phyloP scores from a whole-genome alignment of 2,797 vertebrate genomes.

The Artibeus lituratus region DNA sequence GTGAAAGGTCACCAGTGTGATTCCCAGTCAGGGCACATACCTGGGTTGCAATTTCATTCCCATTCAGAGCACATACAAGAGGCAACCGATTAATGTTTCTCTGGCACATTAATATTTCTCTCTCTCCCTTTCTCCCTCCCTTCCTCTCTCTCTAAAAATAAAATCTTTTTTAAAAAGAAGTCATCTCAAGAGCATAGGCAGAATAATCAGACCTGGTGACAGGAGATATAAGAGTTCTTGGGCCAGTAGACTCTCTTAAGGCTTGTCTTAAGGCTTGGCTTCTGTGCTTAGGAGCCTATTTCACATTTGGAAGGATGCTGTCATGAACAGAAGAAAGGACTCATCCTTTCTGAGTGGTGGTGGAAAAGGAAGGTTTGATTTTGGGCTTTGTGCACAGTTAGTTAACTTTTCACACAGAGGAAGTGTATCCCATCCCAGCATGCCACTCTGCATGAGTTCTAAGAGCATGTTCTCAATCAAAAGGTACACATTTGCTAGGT shows the following conservation, averaged over 20 bases:
- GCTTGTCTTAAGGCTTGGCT: not conserved
- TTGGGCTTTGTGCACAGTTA: not conserved
- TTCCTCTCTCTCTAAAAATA: not conserved
- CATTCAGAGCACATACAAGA: not conserved
- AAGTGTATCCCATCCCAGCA: not conserved
- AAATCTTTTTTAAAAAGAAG: not conserved
- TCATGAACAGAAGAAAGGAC: not conserved
- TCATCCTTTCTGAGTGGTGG: not conserved
- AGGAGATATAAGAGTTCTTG: not conserved
- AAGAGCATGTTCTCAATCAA: not conserved
- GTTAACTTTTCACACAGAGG: not conserved
- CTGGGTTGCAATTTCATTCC: not conserved
- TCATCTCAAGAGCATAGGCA: not conserved
- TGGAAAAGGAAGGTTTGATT: not conserved
- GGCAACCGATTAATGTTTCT: not conserved
- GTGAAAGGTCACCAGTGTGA: not conserved
- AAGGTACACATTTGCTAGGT: not conserved
- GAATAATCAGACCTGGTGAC: not conserved
- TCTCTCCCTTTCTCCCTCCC: not conserved
- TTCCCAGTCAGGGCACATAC: not conserved
- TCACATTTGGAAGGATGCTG: not conserved
- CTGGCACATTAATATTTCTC: not conserved
- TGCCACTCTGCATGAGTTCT: not conserved
- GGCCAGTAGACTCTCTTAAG: not conserved
- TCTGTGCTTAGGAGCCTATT: not conserved